Evolutionary conservation across 1,140 invertebrate genomes (phyloP).

Genomic region (Copidosoma floridanum): DNA sequence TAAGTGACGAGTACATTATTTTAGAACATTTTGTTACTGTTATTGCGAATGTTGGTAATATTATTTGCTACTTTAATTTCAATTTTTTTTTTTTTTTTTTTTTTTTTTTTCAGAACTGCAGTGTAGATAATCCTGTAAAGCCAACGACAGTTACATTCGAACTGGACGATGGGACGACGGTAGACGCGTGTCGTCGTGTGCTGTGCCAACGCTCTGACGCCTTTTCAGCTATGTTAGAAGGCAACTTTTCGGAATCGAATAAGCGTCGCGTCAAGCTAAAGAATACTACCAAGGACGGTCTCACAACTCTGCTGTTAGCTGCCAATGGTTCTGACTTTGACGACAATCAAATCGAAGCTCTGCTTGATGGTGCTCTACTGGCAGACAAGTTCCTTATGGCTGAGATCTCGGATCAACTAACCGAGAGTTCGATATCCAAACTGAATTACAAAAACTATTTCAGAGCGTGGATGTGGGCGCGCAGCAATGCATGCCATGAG

Average conservation of each 20-base stretch:
- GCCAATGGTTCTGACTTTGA: slow-evolving; percentile 52
- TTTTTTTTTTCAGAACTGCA: not conserved
- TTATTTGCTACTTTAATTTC: no score
- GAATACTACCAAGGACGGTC: slow-evolving; percentile 59
- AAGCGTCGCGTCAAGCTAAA: slow-evolving; percentile 59
- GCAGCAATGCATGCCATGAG: slow-evolving; percentile 40
- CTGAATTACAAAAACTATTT: slow-evolving; percentile 46
- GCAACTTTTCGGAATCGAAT: slow-evolving; percentile 65
- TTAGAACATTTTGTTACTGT: no score
- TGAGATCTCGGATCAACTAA: slow-evolving; percentile 59
- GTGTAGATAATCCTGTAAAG: slow-evolving; percentile 30
- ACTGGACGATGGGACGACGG: slow-evolving; percentile 63
- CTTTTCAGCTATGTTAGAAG: slow-evolving; percentile 66
- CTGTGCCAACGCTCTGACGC: slow-evolving; percentile 64
- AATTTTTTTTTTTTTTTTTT: no score
- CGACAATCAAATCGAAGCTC: slow-evolving; percentile 57
- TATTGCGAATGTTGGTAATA: no score
- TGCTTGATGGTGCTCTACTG: slow-evolving; percentile 66
- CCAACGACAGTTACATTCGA: slow-evolving; percentile 58
- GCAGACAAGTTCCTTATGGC: slow-evolving; percentile 66
- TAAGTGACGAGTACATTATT: no score
- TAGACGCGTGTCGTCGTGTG: slow-evolving; percentile 62
- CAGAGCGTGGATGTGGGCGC: slow-evolving; percentile 53
- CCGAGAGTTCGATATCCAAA: slow-evolving; percentile 45
- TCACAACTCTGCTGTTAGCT: slow-evolving; percentile 58